Conservation (phyloP, 2,888 invertebrate species). For the Crocallis elinguaria region DNA sequence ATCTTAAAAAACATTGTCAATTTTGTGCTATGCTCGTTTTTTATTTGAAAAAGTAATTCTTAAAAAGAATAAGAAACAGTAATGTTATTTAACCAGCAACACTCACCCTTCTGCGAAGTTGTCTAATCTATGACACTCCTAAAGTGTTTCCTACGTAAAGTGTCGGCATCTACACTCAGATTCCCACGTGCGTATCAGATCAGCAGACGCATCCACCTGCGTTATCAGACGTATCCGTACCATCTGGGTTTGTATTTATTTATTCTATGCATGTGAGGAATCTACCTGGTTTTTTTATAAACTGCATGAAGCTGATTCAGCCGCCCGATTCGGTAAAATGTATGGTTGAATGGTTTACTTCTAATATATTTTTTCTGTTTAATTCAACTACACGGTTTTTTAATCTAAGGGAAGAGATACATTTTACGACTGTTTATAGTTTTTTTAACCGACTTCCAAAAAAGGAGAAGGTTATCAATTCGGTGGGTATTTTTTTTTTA, state of each 20-base stretch:
- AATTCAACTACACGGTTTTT: too few relatives aligned
- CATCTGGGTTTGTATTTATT: conserved; percentile 1
- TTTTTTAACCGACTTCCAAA: too few relatives aligned
- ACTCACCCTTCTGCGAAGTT: not conserved
- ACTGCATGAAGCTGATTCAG: too few relatives aligned
- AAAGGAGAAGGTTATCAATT: too few relatives aligned
- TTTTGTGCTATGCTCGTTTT: too few relatives aligned
- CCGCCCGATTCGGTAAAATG: not conserved
- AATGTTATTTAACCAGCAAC: not conserved
- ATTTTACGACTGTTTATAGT: not conserved
- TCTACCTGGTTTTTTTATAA: not conserved
- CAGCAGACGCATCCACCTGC: conserved; percentile 53
- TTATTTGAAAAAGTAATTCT: too few relatives aligned
- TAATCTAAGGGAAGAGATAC: not conserved
- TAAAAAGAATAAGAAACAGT: too few relatives aligned
- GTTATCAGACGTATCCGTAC: conserved; percentile 41
- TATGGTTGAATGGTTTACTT: not conserved
- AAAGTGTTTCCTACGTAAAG: conserved; percentile 17
- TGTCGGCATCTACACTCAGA: conserved; percentile 28
- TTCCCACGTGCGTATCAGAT: conserved; percentile 51
- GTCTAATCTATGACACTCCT: conserved; percentile 8
- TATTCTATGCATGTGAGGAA: conserved; percentile 12
- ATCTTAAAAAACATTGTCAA: too few relatives aligned
- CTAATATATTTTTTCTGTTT: too few relatives aligned
- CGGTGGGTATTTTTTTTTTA: too few relatives aligned